These are phyloP conservation scores for Carettochelys insculpta DNA, from an alignment of 2,113 vertebrate genomes.

Conservation along the genomic window DNA sequence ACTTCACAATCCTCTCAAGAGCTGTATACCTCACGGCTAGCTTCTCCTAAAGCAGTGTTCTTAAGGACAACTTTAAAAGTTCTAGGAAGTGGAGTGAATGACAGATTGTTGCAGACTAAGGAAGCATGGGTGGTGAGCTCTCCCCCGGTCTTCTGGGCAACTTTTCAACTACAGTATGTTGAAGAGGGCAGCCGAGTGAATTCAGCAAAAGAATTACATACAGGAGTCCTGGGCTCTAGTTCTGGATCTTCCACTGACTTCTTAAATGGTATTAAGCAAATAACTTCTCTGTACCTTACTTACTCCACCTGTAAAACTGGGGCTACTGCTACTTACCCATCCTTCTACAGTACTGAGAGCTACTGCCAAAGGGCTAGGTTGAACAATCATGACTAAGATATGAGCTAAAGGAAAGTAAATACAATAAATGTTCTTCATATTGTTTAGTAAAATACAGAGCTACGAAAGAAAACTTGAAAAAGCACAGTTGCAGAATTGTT, in stretches of 20 bases:
- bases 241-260: accelerated
- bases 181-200: not conserved
- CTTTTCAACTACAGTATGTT: not conserved
- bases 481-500: constrained; percentile 32
- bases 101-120: not conserved
- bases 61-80: not conserved
- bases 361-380: accelerated
- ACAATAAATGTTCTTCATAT: not conserved
- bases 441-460: constrained; percentile 24
- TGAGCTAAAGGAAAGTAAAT: constrained; percentile 11
- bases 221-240: not conserved
- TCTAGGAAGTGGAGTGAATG: accelerated
- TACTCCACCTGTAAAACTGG: not conserved
- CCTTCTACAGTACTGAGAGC: not conserved
- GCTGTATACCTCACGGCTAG: not conserved
- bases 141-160: accelerated
- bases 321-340: not conserved
- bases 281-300: accelerated
- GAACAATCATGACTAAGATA: not conserved
- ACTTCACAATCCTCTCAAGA: not conserved
- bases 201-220: not conserved
- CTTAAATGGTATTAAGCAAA: accelerated
- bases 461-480: not conserved
- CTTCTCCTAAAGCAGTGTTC: not conserved
- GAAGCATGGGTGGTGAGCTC: accelerated